Evolutionary conservation across 1,140 invertebrate genomes (phyloP).

Genomic region (Macrocentrus cingulum): DNA sequence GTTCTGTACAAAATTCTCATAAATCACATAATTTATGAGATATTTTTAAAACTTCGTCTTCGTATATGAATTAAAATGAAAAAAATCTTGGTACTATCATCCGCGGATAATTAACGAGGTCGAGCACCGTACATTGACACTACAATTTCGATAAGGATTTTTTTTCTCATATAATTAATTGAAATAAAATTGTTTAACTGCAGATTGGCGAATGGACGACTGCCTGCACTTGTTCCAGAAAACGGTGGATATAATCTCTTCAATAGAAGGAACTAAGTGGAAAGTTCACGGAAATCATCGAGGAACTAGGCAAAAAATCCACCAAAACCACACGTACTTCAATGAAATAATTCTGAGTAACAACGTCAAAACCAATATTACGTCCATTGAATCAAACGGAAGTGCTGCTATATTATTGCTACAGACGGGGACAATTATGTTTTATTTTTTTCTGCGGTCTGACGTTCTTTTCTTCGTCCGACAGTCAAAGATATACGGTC

Average conservation of each 20-base stretch:
- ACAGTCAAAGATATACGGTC: not conserved
- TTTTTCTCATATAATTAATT: no score
- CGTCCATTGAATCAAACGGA: conserved; percentile 11
- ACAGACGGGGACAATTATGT: no score
- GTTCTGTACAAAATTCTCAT: no score
- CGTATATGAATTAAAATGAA: no score
- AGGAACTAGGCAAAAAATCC: not conserved
- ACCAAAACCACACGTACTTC: not conserved
- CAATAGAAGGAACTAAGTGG: not conserved
- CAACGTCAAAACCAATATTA: not conserved
- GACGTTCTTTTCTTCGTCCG: no score
- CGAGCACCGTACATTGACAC: no score
- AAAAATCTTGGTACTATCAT: no score
- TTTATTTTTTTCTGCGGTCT: no score
- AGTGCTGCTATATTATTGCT: not conserved
- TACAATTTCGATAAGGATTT: no score
- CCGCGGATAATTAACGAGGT: no score
- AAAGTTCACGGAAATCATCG: conserved; percentile 31
- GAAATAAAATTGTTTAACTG: not conserved
- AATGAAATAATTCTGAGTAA: not conserved
- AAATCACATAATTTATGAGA: no score
- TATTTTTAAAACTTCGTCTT: no score
- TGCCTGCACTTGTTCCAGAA: conserved; percentile 31
- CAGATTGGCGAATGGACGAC: conserved; percentile 43
- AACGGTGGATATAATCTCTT: conserved; percentile 32